These are phyloP conservation scores for Caenorhabditis doughertyi DNA, from an alignment of 2,888 invertebrate genomes.

Conservation along the genomic window DNA sequence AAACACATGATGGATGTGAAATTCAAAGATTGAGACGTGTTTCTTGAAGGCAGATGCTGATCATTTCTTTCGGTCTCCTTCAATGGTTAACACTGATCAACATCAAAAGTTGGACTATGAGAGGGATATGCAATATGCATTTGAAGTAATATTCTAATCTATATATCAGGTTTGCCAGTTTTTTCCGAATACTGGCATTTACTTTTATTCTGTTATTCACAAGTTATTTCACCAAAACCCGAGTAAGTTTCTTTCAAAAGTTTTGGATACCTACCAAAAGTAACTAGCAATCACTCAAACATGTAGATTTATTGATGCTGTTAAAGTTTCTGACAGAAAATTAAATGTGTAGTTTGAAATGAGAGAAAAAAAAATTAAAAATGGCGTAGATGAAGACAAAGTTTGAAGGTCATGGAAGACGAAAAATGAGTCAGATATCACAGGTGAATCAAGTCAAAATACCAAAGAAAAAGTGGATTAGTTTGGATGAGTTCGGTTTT, in stretches of 20 bases:
- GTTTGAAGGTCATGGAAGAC: background rate
- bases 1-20: too few relatives aligned
- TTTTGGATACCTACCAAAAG: background rate
- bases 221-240: background rate
- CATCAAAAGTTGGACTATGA: constrained; percentile 19
- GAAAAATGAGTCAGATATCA: constrained; percentile 31
- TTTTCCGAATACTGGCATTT: constrained; percentile 1
- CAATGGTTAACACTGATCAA: constrained; percentile 30
- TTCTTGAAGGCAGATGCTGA: constrained; percentile 14
- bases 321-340: background rate
- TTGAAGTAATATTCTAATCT: background rate
- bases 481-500: background rate
- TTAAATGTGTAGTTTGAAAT: background rate
- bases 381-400: background rate
- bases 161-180: background rate
- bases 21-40: background rate
- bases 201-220: background rate
- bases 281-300: constrained; percentile 1
- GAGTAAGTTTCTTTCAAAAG: constrained; percentile 22
- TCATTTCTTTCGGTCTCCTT: constrained; percentile 16
- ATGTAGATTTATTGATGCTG: constrained; percentile 23
- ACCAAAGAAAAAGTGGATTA: background rate
- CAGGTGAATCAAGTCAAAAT: constrained; percentile 6
- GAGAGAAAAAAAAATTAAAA: background rate
- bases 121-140: background rate